Base-by-base conservation (phyloP, 2,888 invertebrate species). In the Smittia aterrima region DNA sequence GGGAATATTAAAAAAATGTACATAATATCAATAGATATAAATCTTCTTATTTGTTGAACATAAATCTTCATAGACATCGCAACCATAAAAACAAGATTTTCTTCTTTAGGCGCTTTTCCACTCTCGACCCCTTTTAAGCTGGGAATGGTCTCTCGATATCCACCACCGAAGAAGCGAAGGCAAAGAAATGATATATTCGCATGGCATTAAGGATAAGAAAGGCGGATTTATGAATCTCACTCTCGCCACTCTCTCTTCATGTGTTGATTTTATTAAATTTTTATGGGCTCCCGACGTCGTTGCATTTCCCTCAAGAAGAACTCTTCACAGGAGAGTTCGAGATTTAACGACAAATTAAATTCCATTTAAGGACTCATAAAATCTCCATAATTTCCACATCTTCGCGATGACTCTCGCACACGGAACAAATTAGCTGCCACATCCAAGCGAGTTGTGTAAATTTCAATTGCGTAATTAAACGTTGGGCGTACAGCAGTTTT, bases 11-110 rank as follows among this genome's bases (percentile, higher is more conserved):
- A 74, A 74, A 67, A 74, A 74, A 66, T 66, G 66, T 74, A 38
- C 41, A 74, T 66, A 74, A 74, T 74, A 74, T 74, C 74, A 64
- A 74, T 74, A 64, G 74, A 74, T 74, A 72, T 72, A 74, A 74
- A 74, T 74, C 74, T 74, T 74, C 66, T 66, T 74, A 74, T 74
- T 74, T 74, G 74, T 66, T 66, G 74, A 66, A 74, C 74, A 74
- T 74, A 74, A 74, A 74, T 74, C 74, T 74, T 74, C 74, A 74
- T 74, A 74, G 64, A 64, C 74, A 74, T 66, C 64, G 22, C 22
- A 72, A 58, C 72, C 72, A 72, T 72, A 72, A 72, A 72, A 72
- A 72, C 70, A 71, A 71, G 70, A 71, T 71, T 71, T 54, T 71
- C 70, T 53, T 53, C 70, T 53, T n/a, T 20, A 68, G 40, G 66